Percentiles rank a stretch among this genome's conserved stretches.
These are phyloP conservation scores for Porites lutea DNA, from an alignment of 64 coral and sea anemone genomes.

Conservation along the genomic window DNA sequence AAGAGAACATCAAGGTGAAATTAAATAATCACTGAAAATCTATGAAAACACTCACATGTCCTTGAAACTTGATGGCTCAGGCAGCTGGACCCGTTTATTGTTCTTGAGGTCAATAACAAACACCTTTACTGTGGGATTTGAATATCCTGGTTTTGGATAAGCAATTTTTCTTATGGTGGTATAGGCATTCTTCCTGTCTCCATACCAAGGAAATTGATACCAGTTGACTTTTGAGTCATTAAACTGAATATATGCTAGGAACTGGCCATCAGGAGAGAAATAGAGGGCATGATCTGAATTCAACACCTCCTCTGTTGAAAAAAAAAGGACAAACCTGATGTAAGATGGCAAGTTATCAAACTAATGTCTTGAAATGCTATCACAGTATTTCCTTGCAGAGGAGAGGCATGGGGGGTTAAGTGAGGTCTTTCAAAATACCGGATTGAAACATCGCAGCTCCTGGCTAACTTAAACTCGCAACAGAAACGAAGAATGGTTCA, in stretches of 20 bases:
- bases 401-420: no score
- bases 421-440: no score
- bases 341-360: no score
- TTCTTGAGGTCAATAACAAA: constrained; percentile 36
- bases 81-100: neutral
- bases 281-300: constrained; percentile 49
- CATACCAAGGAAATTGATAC: constrained; percentile 67
- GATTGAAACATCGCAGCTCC: no score
- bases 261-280: constrained; percentile 55
- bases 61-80: constrained; percentile 27
- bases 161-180: constrained; percentile 68
- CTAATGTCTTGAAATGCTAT: neutral
- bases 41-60: constrained; percentile 48
- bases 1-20: no score
- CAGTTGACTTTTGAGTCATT: constrained; percentile 60
- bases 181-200: constrained; percentile 30
- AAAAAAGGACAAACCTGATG: neutral
- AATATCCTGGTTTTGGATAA: constrained; percentile 75
- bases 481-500: no score
- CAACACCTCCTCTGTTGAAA: constrained; percentile 74
- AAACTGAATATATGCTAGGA: constrained; percentile 63
- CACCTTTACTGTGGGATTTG: constrained; percentile 59
- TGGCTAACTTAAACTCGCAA: no score
- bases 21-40: no score
- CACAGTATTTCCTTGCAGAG: no score